Evolutionary conservation across 1,140 invertebrate genomes (phyloP), one percentile per base, ranked within the genome.

Genomic region (Cydia fagiglandana): DNA sequence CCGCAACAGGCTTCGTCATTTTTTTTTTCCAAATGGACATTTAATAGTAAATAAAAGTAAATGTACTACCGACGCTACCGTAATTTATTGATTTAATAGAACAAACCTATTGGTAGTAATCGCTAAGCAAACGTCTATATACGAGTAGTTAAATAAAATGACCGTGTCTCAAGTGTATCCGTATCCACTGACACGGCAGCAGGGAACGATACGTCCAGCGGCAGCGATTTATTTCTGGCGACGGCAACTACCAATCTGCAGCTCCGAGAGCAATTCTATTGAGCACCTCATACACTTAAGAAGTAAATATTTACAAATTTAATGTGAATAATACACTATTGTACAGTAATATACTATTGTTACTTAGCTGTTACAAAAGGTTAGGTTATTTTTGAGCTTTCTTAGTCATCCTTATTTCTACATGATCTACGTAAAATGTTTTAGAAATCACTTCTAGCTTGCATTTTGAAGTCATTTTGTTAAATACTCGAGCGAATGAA

Each of bases 151-250:
- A 3, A n/a, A 24, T 2, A 10, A 61, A 24, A 24, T 61, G 20
- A 24, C 15, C 53, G 56, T 24, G 7, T 61, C 9, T 61, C 56
- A 24, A 61, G 56, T 61, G 56, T 61, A 24, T 61, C 7, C 10
- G 17, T 20, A 61, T n/a, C 17, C 56, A 53, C n/a, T 61, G 20
- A 61, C 56, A 20, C 53, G 53, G 17, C 56, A 24, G n/a, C 20
- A 56, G 53, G 56, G 64, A 64, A 17, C 64, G 28, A 66, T 66
- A 66, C n/a, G 30, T 66, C 64, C 64, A 38, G 30, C 30, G 28
- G 64, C 64, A 38, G 64, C 28, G 24, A 66, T 66, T 66, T 66
- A 34, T 66, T 66, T 66, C 64, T 38, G 30, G 24, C 53, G n/a
- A 56, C 53, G 53, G 53, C 6, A 5, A 17, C 53, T 17, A 56